Percentiles rank a stretch among this genome's conserved stretches.
phyloP scores from a whole-genome alignment of 2,888 invertebrate species.

The Caenorhabditis drosophilae region DNA sequence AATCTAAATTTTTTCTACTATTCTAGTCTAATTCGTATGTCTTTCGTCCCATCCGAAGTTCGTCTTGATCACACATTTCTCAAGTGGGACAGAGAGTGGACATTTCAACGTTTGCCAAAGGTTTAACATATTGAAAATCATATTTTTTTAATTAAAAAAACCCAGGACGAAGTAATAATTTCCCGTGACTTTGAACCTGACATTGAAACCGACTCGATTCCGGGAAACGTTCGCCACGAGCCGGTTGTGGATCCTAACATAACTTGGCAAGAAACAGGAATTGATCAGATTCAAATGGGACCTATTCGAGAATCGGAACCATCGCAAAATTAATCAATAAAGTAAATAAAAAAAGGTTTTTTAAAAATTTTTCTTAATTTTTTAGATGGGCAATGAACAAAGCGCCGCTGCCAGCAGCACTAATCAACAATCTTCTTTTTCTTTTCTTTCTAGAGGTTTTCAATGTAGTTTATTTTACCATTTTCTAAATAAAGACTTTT shows the following conservation, averaged over 20 bases:
- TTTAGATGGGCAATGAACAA: slow-evolving; percentile 61
- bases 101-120: slow-evolving; percentile 47
- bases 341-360: too few species aligned
- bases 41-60: slow-evolving; percentile 46
- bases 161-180: slow-evolving; percentile 51
- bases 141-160: too few species aligned
- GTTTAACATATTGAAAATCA: too few species aligned
- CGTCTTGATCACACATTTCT: slow-evolving; percentile 39
- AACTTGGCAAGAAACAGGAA: slow-evolving; percentile 45
- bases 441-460: slow-evolving; percentile 56
- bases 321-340: background rate
- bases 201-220: slow-evolving; percentile 52
- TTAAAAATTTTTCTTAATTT: too few species aligned
- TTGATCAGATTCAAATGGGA: slow-evolving; percentile 49
- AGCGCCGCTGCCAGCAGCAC: slow-evolving; percentile 22
- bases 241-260: slow-evolving; percentile 25
- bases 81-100: slow-evolving; percentile 53
- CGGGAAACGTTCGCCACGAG: slow-evolving; percentile 43
- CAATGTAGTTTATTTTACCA: background rate
- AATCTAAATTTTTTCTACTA: background rate
- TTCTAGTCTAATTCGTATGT: slow-evolving; percentile 20
- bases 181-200: slow-evolving; percentile 56
- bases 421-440: slow-evolving; percentile 43
- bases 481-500: background rate
- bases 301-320: slow-evolving; percentile 7